These are phyloP conservation scores for Neosilurus mollespiculum DNA, from an alignment of 2,797 vertebrate genomes.

Conservation along the genomic window DNA sequence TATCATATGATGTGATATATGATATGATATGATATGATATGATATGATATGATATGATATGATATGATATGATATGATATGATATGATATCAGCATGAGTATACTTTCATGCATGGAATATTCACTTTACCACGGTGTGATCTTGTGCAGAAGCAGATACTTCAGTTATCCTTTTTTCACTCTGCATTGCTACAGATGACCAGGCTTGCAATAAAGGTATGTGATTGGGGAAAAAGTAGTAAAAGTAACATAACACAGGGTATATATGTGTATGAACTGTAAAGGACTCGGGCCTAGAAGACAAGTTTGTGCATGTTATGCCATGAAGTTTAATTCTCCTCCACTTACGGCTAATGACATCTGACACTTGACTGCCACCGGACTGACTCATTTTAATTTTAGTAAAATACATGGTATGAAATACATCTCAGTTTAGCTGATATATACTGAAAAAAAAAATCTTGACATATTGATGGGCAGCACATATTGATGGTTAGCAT, in stretches of 20 bases:
- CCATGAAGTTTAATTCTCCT: background rate
- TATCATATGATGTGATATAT: background rate
- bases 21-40: background rate
- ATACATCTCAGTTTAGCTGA: background rate
- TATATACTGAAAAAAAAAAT: background rate
- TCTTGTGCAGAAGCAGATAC: slow-evolving; percentile 39
- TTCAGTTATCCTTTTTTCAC: slow-evolving; percentile 69
- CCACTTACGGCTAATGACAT: background rate
- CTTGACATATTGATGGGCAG: too few relatives aligned
- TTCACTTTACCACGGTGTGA: slow-evolving; percentile 10
- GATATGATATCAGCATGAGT: background rate
- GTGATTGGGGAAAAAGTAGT: slow-evolving; percentile 57
- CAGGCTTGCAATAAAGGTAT: slow-evolving; percentile 87
- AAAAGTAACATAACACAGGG: background rate
- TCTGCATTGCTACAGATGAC: slow-evolving; percentile 86
- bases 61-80: background rate
- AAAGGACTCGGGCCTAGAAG: background rate
- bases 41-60: background rate
- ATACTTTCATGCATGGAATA: background rate
- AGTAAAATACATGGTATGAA: background rate
- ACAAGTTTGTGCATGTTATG: background rate
- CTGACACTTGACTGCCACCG: too few relatives aligned
- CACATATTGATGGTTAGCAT: too few relatives aligned
- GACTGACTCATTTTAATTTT: background rate
- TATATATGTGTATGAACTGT: background rate